Conservation (phyloP, 2,888 invertebrate species). For the Diplazon laetatorius region DNA sequence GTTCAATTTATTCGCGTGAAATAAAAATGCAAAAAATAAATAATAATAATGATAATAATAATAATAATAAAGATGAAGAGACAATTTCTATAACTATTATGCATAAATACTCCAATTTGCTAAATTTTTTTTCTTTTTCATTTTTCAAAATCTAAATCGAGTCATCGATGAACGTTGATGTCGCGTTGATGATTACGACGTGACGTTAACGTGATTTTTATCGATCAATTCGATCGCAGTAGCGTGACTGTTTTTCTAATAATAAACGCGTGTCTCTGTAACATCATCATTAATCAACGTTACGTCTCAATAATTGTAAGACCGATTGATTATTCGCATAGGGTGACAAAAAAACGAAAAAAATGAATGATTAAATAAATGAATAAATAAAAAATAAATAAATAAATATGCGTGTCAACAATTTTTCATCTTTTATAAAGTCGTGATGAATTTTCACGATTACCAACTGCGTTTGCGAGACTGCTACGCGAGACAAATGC, state of each 20-base stretch:
- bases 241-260: constrained; percentile 53
- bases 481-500: neutral
- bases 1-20: neutral
- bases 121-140: too few relatives aligned
- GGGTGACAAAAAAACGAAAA: neutral
- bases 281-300: constrained; percentile 2
- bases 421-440: neutral
- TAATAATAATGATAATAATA: neutral
- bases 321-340: neutral
- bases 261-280: constrained; percentile 47
- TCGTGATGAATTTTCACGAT: neutral
- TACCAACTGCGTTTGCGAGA: neutral
- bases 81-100: constrained; percentile 27
- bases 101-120: constrained; percentile 7
- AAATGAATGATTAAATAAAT: too few relatives aligned
- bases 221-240: constrained; percentile 64
- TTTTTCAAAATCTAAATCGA: constrained; percentile 21
- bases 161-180: constrained; percentile 29
- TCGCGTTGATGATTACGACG: neutral
- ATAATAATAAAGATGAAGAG: constrained; percentile 3
- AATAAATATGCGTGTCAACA: neutral
- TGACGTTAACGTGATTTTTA: constrained; percentile 28
- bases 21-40: too few relatives aligned
- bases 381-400: neutral
- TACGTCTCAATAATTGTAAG: neutral